Conservation (phyloP, 2,113 vertebrate genomes). For the Lontra canadensis region DNA sequence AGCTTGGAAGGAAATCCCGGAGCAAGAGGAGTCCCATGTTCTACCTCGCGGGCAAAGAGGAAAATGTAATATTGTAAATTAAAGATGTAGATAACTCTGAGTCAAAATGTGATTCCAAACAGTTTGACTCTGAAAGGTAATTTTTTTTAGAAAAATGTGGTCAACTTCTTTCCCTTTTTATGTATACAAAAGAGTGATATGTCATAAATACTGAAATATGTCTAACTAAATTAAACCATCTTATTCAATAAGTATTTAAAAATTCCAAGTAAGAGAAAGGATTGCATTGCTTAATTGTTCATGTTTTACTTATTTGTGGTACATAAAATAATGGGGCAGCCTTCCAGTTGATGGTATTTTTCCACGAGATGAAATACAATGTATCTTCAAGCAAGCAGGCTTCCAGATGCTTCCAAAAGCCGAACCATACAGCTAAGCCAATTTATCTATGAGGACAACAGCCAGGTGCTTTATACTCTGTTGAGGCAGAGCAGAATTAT, state of each 20-base stretch:
- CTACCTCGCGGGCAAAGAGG: neutral
- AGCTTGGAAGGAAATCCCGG: neutral
- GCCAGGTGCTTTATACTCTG: neutral
- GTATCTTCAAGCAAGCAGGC: neutral
- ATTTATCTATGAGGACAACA: neutral
- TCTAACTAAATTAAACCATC: slow-evolving; percentile 29
- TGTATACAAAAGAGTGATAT: neutral
- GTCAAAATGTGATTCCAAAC: slow-evolving; percentile 34
- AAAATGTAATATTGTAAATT: slow-evolving; percentile 3
- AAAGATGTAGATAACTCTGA: neutral
- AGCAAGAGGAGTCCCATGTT: neutral
- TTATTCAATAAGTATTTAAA: neutral
- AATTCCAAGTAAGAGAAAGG: slow-evolving; percentile 8
- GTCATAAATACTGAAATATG: neutral
- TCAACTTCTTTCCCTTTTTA: slow-evolving; percentile 41
- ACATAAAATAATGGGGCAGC: neutral
- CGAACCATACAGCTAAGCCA: neutral
- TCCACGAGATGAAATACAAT: neutral
- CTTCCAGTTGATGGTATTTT: neutral
- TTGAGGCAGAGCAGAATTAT: neutral
- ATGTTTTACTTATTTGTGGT: neutral
- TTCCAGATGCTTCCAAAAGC: neutral
- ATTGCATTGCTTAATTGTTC: slow-evolving; percentile 3
- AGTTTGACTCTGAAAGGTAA: neutral
- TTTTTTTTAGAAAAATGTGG: neutral